Conservation (phyloP, 2,888 invertebrate genomes). For the Agriopis leucophaearia region DNA sequence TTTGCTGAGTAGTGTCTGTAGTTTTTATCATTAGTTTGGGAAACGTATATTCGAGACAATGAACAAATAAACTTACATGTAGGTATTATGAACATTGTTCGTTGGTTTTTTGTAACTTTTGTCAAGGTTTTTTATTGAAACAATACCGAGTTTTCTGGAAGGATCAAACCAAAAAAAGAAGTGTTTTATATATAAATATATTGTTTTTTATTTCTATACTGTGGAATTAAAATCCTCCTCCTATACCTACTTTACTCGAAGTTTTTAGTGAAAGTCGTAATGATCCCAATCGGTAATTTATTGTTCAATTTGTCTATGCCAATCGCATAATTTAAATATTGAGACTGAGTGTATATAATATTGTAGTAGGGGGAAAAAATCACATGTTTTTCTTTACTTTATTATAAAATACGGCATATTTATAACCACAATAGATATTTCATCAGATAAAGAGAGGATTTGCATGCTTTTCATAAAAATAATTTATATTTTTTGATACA, state of each 20-base stretch:
- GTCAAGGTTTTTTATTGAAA: background rate
- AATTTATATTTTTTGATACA: slow-evolving; percentile 5
- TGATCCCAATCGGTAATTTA: no score
- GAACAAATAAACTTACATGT: background rate
- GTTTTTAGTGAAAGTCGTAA: no score
- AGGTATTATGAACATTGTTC: background rate
- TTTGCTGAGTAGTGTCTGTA: slow-evolving; percentile 27
- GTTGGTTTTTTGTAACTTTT: background rate
- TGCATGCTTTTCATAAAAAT: background rate
- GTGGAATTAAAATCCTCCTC: no score
- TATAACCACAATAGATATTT: background rate
- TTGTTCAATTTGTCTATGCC: no score
- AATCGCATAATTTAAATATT: no score
- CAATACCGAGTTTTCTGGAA: background rate
- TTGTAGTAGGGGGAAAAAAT: no score
- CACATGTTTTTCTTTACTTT: no score
- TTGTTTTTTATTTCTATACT: no score
- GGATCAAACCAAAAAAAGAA: background rate
- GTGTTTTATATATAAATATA: no score
- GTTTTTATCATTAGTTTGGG: slow-evolving; percentile 21
- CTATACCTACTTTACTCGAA: no score
- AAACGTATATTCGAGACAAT: slow-evolving; percentile 8
- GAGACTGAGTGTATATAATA: no score
- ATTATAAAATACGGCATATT: background rate
- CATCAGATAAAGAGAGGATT: background rate